Evolutionary conservation across 1,140 invertebrate genomes (phyloP).

Genomic region (Temnothorax longispinosus): DNA sequence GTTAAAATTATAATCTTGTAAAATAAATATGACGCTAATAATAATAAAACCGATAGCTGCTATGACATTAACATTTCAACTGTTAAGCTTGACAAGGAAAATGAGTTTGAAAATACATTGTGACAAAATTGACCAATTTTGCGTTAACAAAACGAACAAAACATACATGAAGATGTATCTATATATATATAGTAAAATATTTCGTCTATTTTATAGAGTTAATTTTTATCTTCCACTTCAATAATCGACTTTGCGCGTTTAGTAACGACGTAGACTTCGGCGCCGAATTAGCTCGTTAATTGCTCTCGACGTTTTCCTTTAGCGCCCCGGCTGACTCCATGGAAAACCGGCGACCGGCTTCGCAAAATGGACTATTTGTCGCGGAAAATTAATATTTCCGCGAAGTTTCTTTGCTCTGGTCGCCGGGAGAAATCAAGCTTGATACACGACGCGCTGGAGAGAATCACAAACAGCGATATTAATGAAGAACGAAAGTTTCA

Average conservation of each 20-base stretch:
- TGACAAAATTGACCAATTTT: neutral
- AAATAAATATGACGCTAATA: neutral
- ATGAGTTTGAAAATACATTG: neutral
- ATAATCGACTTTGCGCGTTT: constrained; percentile 2
- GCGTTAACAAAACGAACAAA: neutral
- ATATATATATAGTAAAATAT: neutral
- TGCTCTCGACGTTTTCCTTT: constrained; percentile 15
- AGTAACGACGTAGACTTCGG: neutral
- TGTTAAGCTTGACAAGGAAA: neutral
- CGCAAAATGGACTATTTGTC: constrained; percentile 48
- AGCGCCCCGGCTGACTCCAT: neutral
- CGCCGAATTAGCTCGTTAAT: constrained; percentile 42
- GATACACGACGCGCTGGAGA: neutral
- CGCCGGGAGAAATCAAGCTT: constrained; percentile 40
- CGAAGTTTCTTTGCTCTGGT: constrained; percentile 31
- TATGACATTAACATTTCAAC: neutral
- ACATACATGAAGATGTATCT: neutral
- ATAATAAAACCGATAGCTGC: neutral
- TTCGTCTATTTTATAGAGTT: neutral
- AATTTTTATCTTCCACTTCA: neutral
- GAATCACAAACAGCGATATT: constrained; percentile 28
- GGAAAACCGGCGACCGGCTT: constrained; percentile 6
- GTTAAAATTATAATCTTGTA: neutral
- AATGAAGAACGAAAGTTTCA: constrained; percentile 30
- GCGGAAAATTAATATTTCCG: constrained; percentile 46